phyloP scores from a whole-genome alignment of 64 coral and sea anemone genomes.

The Trachythela sp. region DNA sequence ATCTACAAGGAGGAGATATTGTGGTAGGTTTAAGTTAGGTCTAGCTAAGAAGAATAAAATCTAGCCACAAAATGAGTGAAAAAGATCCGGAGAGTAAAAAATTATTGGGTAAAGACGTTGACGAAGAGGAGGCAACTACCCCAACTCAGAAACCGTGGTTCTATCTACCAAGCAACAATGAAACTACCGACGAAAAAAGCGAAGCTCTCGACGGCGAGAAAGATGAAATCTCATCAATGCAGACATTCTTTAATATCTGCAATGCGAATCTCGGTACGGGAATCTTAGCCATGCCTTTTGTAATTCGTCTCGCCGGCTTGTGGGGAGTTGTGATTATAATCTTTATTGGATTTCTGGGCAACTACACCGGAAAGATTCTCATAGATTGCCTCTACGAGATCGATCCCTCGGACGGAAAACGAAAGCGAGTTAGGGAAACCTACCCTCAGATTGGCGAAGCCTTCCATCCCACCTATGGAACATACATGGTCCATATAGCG shows the following conservation, averaged over 20 bases:
- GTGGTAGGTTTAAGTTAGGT: neutral
- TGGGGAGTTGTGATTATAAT: slow-evolving; percentile 58
- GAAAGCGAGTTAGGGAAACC: slow-evolving; percentile 29
- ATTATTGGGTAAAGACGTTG: neutral
- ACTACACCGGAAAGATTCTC: slow-evolving; percentile 54
- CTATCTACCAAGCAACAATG: slow-evolving; percentile 43
- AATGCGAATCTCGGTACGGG: slow-evolving; percentile 61
- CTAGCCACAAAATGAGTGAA: neutral
- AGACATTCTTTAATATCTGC: slow-evolving; percentile 63
- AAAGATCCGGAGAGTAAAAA: neutral
- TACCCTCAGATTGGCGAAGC: slow-evolving; percentile 58
- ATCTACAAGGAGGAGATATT: neutral
- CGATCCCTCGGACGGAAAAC: slow-evolving; percentile 34
- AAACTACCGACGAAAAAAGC: neutral
- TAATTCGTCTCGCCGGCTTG: slow-evolving; percentile 50
- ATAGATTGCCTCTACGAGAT: slow-evolving; percentile 52
- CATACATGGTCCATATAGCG: slow-evolving; percentile 46
- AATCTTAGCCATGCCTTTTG: slow-evolving; percentile 59
- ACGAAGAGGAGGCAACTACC: neutral
- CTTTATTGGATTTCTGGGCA: slow-evolving; percentile 46
- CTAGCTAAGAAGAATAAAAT: neutral
- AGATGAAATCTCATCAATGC: slow-evolving; percentile 40
- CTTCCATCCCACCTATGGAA: slow-evolving; percentile 53
- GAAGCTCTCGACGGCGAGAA: slow-evolving; percentile 29
- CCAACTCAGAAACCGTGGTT: slow-evolving; percentile 51